phyloP scores from a whole-genome alignment of 1,140 invertebrate genomes.

The Oncopodura yosiiana region DNA sequence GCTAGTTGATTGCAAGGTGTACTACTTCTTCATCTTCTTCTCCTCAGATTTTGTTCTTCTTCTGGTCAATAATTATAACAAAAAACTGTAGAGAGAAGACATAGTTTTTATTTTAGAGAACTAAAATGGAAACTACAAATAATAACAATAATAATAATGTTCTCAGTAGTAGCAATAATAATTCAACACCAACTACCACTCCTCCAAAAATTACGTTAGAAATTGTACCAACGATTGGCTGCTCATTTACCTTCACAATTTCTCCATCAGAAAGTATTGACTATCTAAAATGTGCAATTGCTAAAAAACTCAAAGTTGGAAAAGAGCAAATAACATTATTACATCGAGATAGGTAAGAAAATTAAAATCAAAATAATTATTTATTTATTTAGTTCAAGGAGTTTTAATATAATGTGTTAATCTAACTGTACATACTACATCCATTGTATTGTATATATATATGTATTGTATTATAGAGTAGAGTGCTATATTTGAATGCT shows the following conservation, averaged over 20 bases:
- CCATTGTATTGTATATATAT: too few species aligned
- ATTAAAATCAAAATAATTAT: conserved; percentile 25
- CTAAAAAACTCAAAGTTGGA: conserved; percentile 80
- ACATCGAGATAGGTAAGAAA: conserved; percentile 71
- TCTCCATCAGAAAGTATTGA: conserved; percentile 69
- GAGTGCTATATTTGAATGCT: too few species aligned
- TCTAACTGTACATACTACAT: too few species aligned
- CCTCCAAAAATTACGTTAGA: conserved; percentile 17
- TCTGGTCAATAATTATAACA: background rate
- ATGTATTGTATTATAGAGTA: too few species aligned
- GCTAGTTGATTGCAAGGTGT: background rate
- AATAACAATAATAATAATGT: background rate
- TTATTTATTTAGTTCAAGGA: too few species aligned
- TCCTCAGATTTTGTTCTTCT: background rate
- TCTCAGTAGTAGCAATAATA: background rate
- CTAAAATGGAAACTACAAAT: too few species aligned
- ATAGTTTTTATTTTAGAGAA: background rate
- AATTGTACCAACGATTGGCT: conserved; percentile 70
- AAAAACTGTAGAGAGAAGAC: background rate
- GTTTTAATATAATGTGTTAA: too few species aligned
- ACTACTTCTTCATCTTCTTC: background rate
- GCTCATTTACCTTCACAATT: conserved; percentile 72
- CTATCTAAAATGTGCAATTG: conserved; percentile 78
- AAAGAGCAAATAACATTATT: conserved; percentile 85
- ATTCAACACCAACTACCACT: conserved; percentile 14